Conservation (phyloP, 2,888 invertebrate genomes). For the Kuschelorhynchus macadamiae region DNA sequence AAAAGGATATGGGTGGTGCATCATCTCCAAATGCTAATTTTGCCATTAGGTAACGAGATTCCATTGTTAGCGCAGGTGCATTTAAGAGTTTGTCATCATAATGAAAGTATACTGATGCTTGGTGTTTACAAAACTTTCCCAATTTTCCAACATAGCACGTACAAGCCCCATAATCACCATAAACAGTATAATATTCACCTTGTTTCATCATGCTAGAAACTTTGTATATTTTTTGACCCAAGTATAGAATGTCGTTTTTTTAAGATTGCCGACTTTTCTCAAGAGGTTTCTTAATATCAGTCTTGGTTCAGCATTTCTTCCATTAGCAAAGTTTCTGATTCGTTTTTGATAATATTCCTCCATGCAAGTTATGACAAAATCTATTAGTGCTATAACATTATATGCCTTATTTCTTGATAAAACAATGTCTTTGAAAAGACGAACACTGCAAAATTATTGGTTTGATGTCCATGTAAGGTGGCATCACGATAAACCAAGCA, state of each 20-base stretch:
- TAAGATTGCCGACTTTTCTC: conserved; percentile 1
- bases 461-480: conserved; percentile 40
- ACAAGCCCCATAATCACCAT: conserved; percentile 3
- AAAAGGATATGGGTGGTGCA: conserved; percentile 18
- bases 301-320: background rate
- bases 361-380: conserved; percentile 27
- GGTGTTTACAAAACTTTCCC: conserved; percentile 26
- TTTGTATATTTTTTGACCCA: conserved; percentile 15
- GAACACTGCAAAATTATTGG: conserved; percentile 37
- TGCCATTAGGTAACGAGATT: conserved; percentile 16
- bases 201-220: conserved; percentile 5
- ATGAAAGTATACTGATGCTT: conserved; percentile 11
- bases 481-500: conserved; percentile 28
- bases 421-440: conserved; percentile 9
- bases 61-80: conserved; percentile 2
- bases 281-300: conserved; percentile 5
- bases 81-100: background rate
- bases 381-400: conserved; percentile 37
- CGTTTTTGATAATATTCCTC: conserved; percentile 15
- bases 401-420: conserved; percentile 24
- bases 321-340: conserved; percentile 4
- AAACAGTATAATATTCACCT: background rate
- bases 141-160: background rate
- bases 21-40: conserved; percentile 33
- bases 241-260: background rate